Evolutionary conservation across 2,797 vertebrate species (phyloP), one percentile per base, ranked within the genome.

Genomic region (Serranus cabrilla): DNA sequence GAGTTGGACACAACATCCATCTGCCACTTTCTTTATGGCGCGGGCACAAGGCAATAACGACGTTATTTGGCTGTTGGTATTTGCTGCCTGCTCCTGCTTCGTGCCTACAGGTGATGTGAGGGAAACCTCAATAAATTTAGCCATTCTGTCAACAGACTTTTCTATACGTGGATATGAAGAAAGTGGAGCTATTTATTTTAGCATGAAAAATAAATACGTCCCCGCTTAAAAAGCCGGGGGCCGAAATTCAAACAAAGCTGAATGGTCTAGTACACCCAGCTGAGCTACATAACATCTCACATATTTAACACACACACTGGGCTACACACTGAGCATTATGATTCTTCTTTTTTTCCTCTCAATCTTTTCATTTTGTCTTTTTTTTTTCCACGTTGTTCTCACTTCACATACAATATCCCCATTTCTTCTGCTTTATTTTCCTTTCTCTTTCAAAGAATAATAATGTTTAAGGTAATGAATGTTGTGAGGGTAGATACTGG

Each of bases 131-230:
- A 92, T 92, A 91, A 90, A 92, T 91, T 85, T 80, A 81, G 83
- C 56, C 77, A 74, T 76, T 91, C 89, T 85, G 90, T 91, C 89
- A 92, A 88, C 89, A 91, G 79, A 87, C 84, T 83, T 67, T 84
- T 86, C 70, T 74, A 81, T 83, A 73, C 13, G 65, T 82, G 87
- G 85, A 79, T 84, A 88, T 82, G 87, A 88, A 75, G 82, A 86
- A 90, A 90, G 86, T 81, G 81, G 69, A 76, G 85, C 83, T 86
- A 90, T 92, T 92, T 91, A 88, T 93, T 91, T 90, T 87, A 87
- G 66, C 81, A 80, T 57, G 81, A 78, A 78, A 88, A 87, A 90
- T 84, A 92, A 90, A 93, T 91, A 77, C 78, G 88, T 85, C 70
- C 34, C n/a, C 4, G 49, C 65, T 78, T 55, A 65, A 75, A 84